Conservation (phyloP, 2,113 vertebrate genomes). For the Odocoileus hemionus region DNA sequence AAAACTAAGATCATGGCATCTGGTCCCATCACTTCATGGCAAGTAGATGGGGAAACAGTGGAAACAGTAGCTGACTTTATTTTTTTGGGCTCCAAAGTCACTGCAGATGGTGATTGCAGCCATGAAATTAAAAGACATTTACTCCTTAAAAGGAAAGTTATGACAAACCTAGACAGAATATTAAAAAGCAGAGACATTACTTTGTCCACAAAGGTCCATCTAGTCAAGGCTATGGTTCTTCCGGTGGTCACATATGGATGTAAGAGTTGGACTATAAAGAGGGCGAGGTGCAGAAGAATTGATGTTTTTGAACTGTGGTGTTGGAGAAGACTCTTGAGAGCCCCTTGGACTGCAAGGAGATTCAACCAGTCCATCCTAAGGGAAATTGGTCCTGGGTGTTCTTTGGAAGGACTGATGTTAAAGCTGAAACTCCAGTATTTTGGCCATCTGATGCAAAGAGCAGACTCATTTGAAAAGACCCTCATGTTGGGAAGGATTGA, state of each 20-base stretch:
- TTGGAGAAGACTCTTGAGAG: neutral
- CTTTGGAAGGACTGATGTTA: neutral
- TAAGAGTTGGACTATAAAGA: neutral
- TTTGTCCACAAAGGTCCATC: rapidly evolving
- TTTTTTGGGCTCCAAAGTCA: rapidly evolving
- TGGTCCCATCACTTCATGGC: neutral
- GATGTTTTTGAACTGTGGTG: neutral
- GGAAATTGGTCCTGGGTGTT: neutral
- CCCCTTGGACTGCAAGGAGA: neutral
- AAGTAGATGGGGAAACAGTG: neutral
- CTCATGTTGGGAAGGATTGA: neutral
- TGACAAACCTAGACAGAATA: neutral
- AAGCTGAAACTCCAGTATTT: neutral
- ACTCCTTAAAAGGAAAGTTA: neutral
- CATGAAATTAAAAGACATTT: neutral
- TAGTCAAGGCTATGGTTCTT: neutral
- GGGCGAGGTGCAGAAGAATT: neutral
- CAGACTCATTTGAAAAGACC: neutral
- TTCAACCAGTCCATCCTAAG: neutral
- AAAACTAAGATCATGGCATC: neutral
- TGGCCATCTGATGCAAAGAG: neutral
- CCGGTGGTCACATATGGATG: neutral
- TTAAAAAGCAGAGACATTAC: neutral
- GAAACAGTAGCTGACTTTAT: neutral
- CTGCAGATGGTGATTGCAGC: neutral